These are phyloP conservation scores for Macquaria ambigua DNA, from an alignment of 2,113 vertebrate species.

Conservation along the genomic window DNA sequence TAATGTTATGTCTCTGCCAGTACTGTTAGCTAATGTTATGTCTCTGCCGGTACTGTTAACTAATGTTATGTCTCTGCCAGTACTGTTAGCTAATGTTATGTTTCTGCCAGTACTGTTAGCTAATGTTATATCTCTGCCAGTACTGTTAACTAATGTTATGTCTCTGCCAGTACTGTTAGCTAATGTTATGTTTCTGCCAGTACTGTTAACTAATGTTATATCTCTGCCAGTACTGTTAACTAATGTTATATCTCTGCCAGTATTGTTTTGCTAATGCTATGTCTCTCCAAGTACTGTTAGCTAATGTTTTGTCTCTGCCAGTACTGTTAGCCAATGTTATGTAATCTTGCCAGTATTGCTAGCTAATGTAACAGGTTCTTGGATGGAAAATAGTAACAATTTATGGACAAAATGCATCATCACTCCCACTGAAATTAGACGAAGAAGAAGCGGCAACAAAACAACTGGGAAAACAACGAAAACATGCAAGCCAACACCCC, in stretches of 20 bases:
- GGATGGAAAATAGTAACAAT: neutral
- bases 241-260: neutral
- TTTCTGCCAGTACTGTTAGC: neutral
- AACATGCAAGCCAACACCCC: neutral
- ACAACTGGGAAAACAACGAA: neutral
- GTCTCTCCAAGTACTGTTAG: neutral
- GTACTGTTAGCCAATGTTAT: neutral
- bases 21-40: neutral
- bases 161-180: neutral
- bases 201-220: neutral
- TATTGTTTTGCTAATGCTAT: neutral
- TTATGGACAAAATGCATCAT: too few relatives aligned
- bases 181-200: neutral
- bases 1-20: too few relatives aligned
- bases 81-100: neutral
- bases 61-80: neutral
- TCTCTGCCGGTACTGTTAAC: neutral
- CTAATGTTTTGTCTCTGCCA: neutral
- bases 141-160: neutral
- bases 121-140: neutral
- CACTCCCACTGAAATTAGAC: neutral
- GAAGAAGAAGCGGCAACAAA: neutral
- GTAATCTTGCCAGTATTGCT: too few relatives aligned
- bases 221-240: neutral
- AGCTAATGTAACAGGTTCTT: neutral